Percentiles rank a stretch among this genome's conserved stretches.
Conservation (phyloP, 1,140 invertebrate species). For the Caenorhabditis brenneri region DNA sequence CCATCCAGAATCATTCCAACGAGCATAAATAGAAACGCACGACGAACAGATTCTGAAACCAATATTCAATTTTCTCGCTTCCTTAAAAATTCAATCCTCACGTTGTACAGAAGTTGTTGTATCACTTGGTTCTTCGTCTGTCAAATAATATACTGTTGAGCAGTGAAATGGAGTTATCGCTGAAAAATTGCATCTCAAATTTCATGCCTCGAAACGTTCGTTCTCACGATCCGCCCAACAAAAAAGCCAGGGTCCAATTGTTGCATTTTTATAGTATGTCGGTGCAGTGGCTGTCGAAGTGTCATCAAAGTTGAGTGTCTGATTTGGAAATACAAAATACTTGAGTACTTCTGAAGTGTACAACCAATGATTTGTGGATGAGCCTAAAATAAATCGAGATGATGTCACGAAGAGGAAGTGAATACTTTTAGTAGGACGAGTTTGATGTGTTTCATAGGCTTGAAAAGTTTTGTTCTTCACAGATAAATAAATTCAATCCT, state of each 20-base stretch:
- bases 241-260: conserved; percentile 68
- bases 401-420: no score
- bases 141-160: conserved; percentile 60
- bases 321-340: conserved; percentile 67
- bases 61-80: no score
- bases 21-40: conserved; percentile 64
- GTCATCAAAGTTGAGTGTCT: conserved; percentile 51
- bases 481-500: no score
- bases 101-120: conserved; percentile 69
- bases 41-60: conserved; percentile 66
- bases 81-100: conserved; percentile 39
- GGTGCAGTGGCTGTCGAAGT: conserved; percentile 47
- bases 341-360: conserved; percentile 69
- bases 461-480: no score
- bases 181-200: conserved; percentile 54
- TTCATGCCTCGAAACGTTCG: no score
- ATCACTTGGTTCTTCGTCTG: conserved; percentile 61
- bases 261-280: conserved; percentile 66
- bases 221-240: conserved; percentile 70
- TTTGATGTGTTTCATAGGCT: no score
- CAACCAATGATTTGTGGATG: conserved; percentile 67
- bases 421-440: no score
- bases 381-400: conserved; percentile 57
- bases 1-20: conserved; percentile 61
- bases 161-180: conserved; percentile 67